These are phyloP conservation scores for Chrysomallon squamiferum DNA, from an alignment of 1,140 invertebrate species.

Conservation along the genomic window DNA sequence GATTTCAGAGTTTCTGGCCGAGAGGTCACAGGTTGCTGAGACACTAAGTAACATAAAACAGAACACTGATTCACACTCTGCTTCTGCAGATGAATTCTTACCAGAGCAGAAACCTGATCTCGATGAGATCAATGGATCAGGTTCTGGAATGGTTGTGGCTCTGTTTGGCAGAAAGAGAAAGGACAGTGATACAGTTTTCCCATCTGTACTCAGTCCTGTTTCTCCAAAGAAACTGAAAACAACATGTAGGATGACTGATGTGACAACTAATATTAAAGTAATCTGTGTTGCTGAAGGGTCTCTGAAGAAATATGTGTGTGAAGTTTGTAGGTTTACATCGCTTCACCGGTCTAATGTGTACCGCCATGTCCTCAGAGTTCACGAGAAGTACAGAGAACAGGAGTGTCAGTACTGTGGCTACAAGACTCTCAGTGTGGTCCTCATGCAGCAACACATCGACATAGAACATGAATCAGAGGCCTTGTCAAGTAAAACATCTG, in stretches of 20 bases:
- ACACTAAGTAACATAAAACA: background rate
- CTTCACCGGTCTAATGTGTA: slow-evolving; percentile 30
- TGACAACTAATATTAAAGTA: slow-evolving; percentile 30
- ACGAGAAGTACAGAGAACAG: slow-evolving; percentile 30
- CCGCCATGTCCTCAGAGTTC: slow-evolving; percentile 28
- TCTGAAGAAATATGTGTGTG: slow-evolving; percentile 26
- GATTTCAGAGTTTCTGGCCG: slow-evolving; percentile 22
- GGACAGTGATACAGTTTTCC: background rate
- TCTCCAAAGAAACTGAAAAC: slow-evolving; percentile 12
- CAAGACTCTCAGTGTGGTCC: slow-evolving; percentile 24
- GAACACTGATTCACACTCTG: background rate
- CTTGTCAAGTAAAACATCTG: background rate
- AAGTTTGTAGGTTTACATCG: slow-evolving; percentile 32
- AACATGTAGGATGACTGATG: slow-evolving; percentile 18
- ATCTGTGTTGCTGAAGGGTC: slow-evolving; percentile 19
- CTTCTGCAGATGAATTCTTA: background rate
- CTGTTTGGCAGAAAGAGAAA: slow-evolving; percentile 25
- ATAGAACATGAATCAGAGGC: slow-evolving; percentile 12
- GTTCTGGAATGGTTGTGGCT: slow-evolving; percentile 14
- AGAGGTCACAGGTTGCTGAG: slow-evolving; percentile 11
- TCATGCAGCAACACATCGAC: slow-evolving; percentile 23
- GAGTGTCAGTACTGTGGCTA: slow-evolving; percentile 27
- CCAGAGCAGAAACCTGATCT: slow-evolving; percentile 9
- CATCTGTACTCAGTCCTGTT: background rate
- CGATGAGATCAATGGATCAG: background rate